Percentiles rank a stretch among this genome's conserved stretches.
Evolutionary conservation across 1,140 invertebrate genomes (phyloP).

Genomic region (Helicoverpa armigera): DNA sequence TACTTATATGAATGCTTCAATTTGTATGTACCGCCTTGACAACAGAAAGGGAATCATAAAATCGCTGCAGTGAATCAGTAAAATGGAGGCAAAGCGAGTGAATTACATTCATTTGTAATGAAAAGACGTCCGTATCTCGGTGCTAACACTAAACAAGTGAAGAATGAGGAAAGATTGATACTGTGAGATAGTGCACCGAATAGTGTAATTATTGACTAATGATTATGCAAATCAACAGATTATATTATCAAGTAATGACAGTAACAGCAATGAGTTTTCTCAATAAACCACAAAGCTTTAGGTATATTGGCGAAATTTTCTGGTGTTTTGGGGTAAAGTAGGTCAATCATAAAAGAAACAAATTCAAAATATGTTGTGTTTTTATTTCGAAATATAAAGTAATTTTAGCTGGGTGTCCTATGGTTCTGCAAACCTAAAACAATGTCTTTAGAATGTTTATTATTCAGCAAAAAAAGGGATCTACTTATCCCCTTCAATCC

Average conservation of each 20-base stretch:
- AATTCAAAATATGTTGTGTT: constrained; percentile 17
- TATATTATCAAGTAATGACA: too few relatives aligned
- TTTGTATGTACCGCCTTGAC: constrained; percentile 55
- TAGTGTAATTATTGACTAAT: too few relatives aligned
- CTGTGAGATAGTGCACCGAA: background rate
- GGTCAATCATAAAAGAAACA: constrained; percentile 38
- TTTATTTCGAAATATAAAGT: constrained; percentile 8
- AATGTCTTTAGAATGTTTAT: background rate
- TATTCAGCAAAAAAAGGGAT: background rate
- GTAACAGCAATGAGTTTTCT: too few relatives aligned
- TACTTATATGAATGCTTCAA: constrained; percentile 11
- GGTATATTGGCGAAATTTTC: too few relatives aligned
- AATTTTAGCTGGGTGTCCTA: background rate
- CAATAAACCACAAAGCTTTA: too few relatives aligned
- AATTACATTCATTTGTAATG: background rate
- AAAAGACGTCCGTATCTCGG: background rate
- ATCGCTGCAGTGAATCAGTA: constrained; percentile 47
- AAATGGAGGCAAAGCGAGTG: constrained; percentile 7
- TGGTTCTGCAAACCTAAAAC: constrained; percentile 9
- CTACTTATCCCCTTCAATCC: background rate
- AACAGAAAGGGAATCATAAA: constrained; percentile 53
- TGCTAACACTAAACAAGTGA: background rate
- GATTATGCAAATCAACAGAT: too few relatives aligned
- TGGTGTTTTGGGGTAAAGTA: background rate
- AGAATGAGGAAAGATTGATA: background rate